Conservation (phyloP, 1,140 invertebrate species). For the Trichoplusia ni region DNA sequence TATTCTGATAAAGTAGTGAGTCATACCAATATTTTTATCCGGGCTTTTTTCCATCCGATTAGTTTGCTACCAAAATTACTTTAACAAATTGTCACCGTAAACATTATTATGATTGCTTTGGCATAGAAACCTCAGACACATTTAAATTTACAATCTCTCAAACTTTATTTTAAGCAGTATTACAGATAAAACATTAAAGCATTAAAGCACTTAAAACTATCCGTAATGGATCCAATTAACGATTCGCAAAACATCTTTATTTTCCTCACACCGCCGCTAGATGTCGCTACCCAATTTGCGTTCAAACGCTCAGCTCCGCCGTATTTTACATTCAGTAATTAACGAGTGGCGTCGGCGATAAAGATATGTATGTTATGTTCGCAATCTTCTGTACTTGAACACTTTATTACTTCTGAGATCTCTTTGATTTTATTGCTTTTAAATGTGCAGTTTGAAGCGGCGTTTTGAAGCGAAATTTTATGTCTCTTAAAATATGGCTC, state of each 20-base stretch:
- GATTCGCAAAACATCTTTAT: not conserved
- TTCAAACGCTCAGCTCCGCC: not conserved
- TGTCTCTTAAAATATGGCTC: not conserved
- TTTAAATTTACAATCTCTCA: too few species aligned
- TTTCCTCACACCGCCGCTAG: not conserved
- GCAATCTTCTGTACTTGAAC: slow-evolving; percentile 19
- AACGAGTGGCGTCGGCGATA: slow-evolving; percentile 18
- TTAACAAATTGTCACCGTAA: too few species aligned
- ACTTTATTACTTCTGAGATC: slow-evolving; percentile 25
- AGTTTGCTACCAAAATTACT: too few species aligned
- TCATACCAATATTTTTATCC: too few species aligned
- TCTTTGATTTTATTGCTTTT: slow-evolving; percentile 30
- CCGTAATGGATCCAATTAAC: too few species aligned
- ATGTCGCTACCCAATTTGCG: slow-evolving; percentile 11
- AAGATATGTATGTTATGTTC: slow-evolving; percentile 24
- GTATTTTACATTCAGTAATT: slow-evolving; percentile 25
- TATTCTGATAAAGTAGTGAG: too few species aligned
- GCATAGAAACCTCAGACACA: too few species aligned
- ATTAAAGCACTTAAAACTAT: too few species aligned
- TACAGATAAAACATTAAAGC: too few species aligned
- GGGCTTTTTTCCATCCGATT: too few species aligned
- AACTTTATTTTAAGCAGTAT: too few species aligned
- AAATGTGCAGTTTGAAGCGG: slow-evolving; percentile 19
- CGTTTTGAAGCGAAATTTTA: slow-evolving; percentile 17
- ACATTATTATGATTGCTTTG: too few species aligned